These are phyloP conservation scores for Stictonetta naevosa DNA, from an alignment of 2,113 vertebrate species.

Conservation along the genomic window DNA sequence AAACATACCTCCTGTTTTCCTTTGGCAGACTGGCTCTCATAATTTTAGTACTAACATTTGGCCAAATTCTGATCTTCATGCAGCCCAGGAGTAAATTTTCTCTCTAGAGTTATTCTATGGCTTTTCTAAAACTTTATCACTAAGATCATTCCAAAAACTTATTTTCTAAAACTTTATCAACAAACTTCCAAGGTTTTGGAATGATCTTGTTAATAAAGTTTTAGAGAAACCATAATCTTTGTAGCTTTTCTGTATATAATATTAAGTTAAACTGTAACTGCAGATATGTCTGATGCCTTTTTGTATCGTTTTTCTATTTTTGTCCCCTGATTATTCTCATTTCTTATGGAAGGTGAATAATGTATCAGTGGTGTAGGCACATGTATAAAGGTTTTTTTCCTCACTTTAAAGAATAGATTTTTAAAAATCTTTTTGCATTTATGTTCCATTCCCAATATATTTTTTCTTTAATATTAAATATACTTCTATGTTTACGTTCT, in stretches of 20 bases:
- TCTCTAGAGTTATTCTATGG: not conserved
- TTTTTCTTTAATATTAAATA: not conserved
- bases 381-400: not conserved
- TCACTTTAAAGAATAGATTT: not conserved
- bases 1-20: not conserved
- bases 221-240: not conserved
- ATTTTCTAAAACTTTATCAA: too few relatives aligned
- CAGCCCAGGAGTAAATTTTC: not conserved
- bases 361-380: conserved; percentile 21
- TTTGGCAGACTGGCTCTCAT: not conserved
- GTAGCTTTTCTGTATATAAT: not conserved
- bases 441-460: not conserved
- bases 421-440: not conserved
- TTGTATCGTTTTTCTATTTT: conserved; percentile 15
- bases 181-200: not conserved
- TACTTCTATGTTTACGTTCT: not conserved
- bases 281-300: not conserved
- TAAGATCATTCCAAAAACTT: too few relatives aligned
- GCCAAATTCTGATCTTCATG: not conserved
- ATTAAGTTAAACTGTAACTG: not conserved
- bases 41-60: not conserved
- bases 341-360: conserved; percentile 27
- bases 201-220: not conserved
- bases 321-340: not conserved
- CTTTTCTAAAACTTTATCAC: too few relatives aligned